Evolutionary conservation across 2,888 invertebrate genomes (phyloP).

Genomic region (Agrilus biguttatus): DNA sequence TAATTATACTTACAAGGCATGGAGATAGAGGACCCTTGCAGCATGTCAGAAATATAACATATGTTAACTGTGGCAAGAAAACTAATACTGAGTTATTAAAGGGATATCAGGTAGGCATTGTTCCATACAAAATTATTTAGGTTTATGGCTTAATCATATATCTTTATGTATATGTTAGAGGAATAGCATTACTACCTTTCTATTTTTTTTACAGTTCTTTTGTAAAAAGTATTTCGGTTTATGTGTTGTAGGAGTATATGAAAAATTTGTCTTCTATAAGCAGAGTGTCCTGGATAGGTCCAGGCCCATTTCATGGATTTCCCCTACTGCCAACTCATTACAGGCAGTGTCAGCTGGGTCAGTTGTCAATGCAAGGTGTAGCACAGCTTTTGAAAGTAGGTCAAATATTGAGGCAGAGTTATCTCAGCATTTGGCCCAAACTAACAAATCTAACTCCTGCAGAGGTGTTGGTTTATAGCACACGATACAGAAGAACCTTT

Average conservation of each 20-base stretch:
- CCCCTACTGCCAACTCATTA: constrained; percentile 54
- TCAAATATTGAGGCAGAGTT: constrained; percentile 43
- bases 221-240: constrained; percentile 1
- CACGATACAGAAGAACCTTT: constrained; percentile 76
- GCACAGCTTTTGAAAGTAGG: constrained; percentile 74
- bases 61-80: constrained; percentile 55
- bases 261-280: constrained; percentile 40
- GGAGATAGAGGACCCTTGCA: constrained; percentile 82
- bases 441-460: constrained; percentile 34
- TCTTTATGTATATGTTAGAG: too few relatives aligned
- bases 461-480: constrained; percentile 60
- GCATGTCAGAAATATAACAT: constrained; percentile 63
- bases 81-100: constrained; percentile 22
- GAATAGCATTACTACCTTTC: too few relatives aligned
- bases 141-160: too few relatives aligned
- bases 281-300: constrained; percentile 58
- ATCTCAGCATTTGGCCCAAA: constrained; percentile 34
- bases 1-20: constrained; percentile 67
- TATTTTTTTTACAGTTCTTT: too few relatives aligned
- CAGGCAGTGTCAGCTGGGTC: constrained; percentile 67
- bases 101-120: constrained; percentile 24
- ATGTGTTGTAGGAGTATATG: constrained; percentile 37
- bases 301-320: constrained; percentile 74
- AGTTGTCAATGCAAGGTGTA: constrained; percentile 70
- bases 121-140: too few relatives aligned